Evolutionary conservation across 2,888 invertebrate species (phyloP).

Genomic region (Melinaea marsaeus): DNA sequence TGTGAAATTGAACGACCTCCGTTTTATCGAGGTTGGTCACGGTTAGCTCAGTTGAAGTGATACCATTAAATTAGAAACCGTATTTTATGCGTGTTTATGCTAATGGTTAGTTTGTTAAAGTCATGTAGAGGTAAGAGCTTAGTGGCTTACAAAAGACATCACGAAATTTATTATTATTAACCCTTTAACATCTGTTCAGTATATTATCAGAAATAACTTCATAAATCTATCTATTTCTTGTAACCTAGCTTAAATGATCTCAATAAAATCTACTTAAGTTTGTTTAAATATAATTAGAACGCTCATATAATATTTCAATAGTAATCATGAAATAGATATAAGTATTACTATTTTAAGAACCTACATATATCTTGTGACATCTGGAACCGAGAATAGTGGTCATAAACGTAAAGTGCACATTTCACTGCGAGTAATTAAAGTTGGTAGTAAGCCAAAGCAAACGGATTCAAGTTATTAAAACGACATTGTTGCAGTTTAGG

Average conservation of each 20-base stretch:
- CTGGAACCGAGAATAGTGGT: neutral
- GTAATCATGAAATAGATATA: too few species aligned
- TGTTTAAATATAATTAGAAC: too few species aligned
- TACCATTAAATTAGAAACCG: constrained; percentile 17
- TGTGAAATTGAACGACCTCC: constrained; percentile 2
- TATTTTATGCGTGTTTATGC: constrained; percentile 34
- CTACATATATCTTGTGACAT: neutral
- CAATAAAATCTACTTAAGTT: too few species aligned
- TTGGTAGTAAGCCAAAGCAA: constrained; percentile 1
- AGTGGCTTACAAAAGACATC: too few species aligned
- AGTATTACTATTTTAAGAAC: neutral
- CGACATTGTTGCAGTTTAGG: neutral
- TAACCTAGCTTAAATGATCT: too few species aligned
- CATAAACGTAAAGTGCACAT: constrained; percentile 2
- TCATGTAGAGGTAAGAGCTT: constrained; percentile 49
- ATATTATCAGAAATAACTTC: too few species aligned
- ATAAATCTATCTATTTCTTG: too few species aligned
- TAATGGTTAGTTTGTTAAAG: constrained; percentile 35
- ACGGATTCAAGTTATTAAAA: neutral
- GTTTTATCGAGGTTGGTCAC: constrained; percentile 8
- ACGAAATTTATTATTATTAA: too few species aligned
- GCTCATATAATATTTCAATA: too few species aligned
- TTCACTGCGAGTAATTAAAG: constrained; percentile 3
- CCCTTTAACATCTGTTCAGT: too few species aligned
- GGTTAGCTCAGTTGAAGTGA: constrained; percentile 9